phyloP scores from a whole-genome alignment of 2,113 vertebrate species.

The Centrocercus urophasianus region DNA sequence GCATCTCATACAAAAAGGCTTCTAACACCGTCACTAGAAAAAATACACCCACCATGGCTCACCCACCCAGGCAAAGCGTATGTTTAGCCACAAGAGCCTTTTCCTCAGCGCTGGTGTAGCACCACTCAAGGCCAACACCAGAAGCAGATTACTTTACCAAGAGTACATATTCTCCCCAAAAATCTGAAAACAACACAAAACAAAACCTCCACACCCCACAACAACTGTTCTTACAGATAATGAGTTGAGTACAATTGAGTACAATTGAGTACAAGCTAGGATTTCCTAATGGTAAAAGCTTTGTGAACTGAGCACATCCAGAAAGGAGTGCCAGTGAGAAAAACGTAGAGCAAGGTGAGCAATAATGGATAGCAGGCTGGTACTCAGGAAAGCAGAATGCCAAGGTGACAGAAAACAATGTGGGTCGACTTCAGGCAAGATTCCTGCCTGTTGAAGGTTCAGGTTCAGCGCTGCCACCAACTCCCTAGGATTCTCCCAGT shows the following conservation, averaged over 20 bases:
- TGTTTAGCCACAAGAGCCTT: neutral
- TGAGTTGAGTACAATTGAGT: neutral
- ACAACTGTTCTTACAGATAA: neutral
- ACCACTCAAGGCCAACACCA: neutral
- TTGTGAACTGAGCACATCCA: neutral
- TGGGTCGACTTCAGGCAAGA: neutral
- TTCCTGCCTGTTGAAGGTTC: neutral
- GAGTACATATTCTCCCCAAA: neutral
- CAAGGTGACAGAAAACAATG: neutral
- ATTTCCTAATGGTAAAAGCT: neutral
- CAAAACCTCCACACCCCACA: neutral
- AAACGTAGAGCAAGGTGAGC: neutral
- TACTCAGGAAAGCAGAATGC: neutral
- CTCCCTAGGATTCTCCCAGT: neutral
- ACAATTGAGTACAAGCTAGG: neutral
- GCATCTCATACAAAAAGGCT: neutral
- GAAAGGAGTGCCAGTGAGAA: neutral
- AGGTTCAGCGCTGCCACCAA: neutral
- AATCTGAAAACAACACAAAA: neutral
- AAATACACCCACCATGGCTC: neutral
- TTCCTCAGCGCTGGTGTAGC: neutral
- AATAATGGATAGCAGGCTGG: neutral
- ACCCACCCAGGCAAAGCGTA: neutral
- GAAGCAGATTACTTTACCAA: neutral
- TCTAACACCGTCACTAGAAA: neutral